phyloP scores from a whole-genome alignment of 2,113 vertebrate genomes.

The Petromus typicus region DNA sequence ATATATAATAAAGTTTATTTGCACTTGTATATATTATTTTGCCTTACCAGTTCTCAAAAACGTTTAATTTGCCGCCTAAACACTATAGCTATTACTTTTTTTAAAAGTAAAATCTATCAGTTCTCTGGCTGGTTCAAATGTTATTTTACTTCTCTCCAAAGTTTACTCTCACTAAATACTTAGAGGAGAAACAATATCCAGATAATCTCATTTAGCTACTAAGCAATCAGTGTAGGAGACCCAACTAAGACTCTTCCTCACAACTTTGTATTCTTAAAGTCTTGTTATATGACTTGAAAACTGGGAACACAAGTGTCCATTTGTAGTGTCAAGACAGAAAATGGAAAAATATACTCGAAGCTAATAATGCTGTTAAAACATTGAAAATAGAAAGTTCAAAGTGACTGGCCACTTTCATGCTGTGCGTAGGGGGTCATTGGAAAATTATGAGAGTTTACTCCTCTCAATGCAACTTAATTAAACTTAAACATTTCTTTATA shows the following conservation, averaged over 20 bases:
- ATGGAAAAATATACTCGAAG: not conserved
- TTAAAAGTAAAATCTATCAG: not conserved
- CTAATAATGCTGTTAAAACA: not conserved
- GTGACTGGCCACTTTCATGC: not conserved
- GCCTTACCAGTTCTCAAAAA: not conserved
- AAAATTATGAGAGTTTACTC: not conserved
- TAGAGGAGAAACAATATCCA: not conserved
- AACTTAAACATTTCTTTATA: slow-evolving; percentile 21
- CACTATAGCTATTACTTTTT: not conserved
- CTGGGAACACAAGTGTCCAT: not conserved
- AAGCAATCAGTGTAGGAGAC: not conserved
- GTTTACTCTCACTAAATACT: not conserved
- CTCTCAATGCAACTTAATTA: not conserved
- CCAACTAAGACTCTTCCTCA: not conserved
- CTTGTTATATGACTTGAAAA: not conserved
- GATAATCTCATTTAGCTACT: not conserved
- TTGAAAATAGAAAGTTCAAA: not conserved
- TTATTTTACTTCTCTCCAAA: slow-evolving; percentile 41
- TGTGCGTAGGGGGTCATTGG: not conserved
- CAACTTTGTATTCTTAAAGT: not conserved
- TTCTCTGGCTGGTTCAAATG: slow-evolving; percentile 30
- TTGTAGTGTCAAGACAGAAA: not conserved
- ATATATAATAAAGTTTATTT: not conserved
- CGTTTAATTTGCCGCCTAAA: not conserved
- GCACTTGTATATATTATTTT: not conserved